Evolutionary conservation across 2,797 vertebrate genomes (phyloP), one percentile per base, ranked within the genome.

Genomic region (Sitta carolinensis): DNA sequence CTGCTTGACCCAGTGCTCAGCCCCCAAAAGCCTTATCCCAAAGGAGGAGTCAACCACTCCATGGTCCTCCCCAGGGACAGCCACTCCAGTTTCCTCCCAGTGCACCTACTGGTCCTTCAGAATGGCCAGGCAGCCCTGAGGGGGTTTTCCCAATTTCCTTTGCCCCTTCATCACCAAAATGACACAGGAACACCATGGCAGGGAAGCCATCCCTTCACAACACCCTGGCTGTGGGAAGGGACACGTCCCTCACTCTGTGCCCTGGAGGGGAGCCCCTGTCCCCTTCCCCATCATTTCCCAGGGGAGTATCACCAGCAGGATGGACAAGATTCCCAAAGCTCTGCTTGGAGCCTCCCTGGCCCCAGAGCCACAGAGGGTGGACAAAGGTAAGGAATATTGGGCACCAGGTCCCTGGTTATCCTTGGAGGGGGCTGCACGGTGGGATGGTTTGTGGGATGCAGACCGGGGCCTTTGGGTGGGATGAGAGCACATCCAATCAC

Each of bases 101-200:
- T 55, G 30, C 40, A 23, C 7, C 9, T 3, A 45, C 50, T 75
- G 84, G 43, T n/a, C 36, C 66, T 75, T 63, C 62, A 48, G 84
- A 48, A 52, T 3, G 15, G 36, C 15, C 2, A 4, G 6, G 40
- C 13, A 66, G 30, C n/a, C n/a, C 55, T 23, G 27, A 34, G 22
- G 8, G 34, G 5, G 2, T 30, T 19, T 77, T 57, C 64, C 34
- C 43, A 22, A 1, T 11, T 38, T 50, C 51, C 29, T 80, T 23
- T 36, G 25, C 19, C 51, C 30, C 22, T 54, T 50, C 62, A 63
- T 13, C 70, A 36, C 36, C 62, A 42, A n/a, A 63, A 54, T 5
- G n/a, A 75, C 2, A 1, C 0, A 0, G 45, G 25, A 70, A 8
- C 36, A 70, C 21, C 48, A 13, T 0, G 18, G 21, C 45, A 63